These are phyloP conservation scores for Syngnathus rostellatus DNA, from an alignment of 2,797 vertebrate genomes.

Conservation along the genomic window DNA sequence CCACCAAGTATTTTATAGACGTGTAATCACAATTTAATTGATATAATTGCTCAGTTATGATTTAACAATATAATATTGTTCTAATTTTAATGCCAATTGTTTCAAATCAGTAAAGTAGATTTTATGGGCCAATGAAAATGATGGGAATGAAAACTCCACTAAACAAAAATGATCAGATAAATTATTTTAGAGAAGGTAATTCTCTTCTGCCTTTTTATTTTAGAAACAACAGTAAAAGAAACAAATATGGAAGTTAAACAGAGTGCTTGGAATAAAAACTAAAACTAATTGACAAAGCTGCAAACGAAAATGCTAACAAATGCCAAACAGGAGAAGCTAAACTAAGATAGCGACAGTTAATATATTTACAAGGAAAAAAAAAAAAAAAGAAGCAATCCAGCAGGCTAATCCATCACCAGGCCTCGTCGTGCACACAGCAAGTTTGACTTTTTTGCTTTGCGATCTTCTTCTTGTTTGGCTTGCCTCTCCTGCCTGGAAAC, in stretches of 20 bases:
- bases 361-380: not conserved
- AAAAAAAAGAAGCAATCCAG: not conserved
- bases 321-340: not conserved
- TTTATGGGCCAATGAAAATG: too few species aligned
- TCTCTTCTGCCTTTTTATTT: not conserved
- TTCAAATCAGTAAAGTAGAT: too few species aligned
- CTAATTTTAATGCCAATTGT: too few species aligned
- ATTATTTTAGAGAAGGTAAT: too few species aligned
- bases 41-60: too few species aligned
- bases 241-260: not conserved
- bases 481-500: constrained; percentile 71
- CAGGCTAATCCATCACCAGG: constrained; percentile 57
- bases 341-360: not conserved
- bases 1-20: too few species aligned
- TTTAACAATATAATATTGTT: too few species aligned
- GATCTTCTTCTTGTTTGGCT: constrained; percentile 56
- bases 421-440: constrained; percentile 76
- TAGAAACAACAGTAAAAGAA: not conserved
- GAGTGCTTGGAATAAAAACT: not conserved
- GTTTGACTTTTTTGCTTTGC: constrained; percentile 80
- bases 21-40: too few species aligned
- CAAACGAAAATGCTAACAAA: not conserved
- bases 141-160: too few species aligned
- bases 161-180: too few species aligned
- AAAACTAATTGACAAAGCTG: not conserved